A percentile compares a stretch with the other conserved stretches of the same genome.
Evolutionary conservation across 2,888 invertebrate genomes (phyloP).

Genomic region (Heliconius hortense): DNA sequence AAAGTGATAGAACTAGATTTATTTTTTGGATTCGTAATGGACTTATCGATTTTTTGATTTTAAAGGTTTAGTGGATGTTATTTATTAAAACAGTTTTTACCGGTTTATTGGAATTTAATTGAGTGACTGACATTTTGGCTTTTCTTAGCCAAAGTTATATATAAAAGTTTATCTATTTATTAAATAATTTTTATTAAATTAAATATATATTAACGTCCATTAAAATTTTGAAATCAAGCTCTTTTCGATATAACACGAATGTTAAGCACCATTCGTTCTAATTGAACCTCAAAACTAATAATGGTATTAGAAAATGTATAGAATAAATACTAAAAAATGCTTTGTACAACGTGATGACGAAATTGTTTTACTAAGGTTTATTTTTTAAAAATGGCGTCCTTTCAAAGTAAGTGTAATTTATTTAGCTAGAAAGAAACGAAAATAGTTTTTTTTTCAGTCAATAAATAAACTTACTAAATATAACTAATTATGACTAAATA

Average conservation of each 20-base stretch:
- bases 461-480: neutral
- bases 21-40: neutral
- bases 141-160: neutral
- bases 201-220: neutral
- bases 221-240: neutral
- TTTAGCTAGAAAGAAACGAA: neutral
- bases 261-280: neutral
- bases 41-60: conserved; percentile 13
- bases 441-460: neutral
- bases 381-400: neutral
- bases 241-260: neutral
- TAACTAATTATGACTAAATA: neutral
- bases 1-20: conserved; percentile 11
- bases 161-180: neutral
- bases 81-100: neutral
- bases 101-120: neutral
- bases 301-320: neutral
- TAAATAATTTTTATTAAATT: neutral
- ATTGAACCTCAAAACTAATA: neutral
- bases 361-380: neutral
- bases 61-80: neutral
- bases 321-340: neutral
- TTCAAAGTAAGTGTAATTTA: neutral
- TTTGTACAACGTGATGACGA: conserved; percentile 12
- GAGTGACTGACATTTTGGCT: neutral